A percentile compares a stretch with the other conserved stretches of the same genome.
Conservation (phyloP, 2,888 invertebrate species). For the Frankliniella fusca region DNA sequence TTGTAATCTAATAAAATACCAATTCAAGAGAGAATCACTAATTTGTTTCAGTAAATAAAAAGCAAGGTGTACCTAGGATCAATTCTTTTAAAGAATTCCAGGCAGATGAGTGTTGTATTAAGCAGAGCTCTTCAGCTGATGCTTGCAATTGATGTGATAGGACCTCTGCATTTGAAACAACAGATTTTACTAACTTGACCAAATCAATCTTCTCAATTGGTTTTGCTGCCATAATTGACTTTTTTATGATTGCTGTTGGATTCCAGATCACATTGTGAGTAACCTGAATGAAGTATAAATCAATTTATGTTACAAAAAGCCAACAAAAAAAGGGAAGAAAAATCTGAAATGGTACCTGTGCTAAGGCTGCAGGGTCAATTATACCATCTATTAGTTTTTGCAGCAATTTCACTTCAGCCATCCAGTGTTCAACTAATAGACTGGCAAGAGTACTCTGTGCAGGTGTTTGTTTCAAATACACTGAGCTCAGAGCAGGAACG, state of each 20-base stretch:
- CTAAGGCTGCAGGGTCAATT: background rate
- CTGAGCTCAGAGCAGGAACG: background rate
- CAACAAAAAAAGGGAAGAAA: background rate
- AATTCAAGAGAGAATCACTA: background rate
- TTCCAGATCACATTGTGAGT: background rate
- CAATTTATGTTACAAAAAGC: background rate
- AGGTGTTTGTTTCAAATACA: background rate
- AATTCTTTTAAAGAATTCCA: background rate
- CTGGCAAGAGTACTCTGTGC: background rate
- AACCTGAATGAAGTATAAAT: background rate
- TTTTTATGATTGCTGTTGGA: background rate
- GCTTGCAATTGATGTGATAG: background rate
- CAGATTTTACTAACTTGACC: background rate
- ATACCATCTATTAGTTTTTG: background rate
- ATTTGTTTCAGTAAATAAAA: background rate
- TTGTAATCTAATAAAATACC: background rate
- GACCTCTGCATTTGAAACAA: background rate
- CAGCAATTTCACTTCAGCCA: background rate
- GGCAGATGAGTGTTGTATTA: background rate
- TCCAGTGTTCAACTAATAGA: constrained; percentile 5
- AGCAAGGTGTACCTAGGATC: background rate
- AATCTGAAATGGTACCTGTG: background rate
- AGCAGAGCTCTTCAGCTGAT: background rate
- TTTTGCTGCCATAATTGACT: background rate
- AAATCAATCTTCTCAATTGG: background rate